Base-by-base conservation (phyloP, 1,140 invertebrate species). In the Hyphantria cunea region DNA sequence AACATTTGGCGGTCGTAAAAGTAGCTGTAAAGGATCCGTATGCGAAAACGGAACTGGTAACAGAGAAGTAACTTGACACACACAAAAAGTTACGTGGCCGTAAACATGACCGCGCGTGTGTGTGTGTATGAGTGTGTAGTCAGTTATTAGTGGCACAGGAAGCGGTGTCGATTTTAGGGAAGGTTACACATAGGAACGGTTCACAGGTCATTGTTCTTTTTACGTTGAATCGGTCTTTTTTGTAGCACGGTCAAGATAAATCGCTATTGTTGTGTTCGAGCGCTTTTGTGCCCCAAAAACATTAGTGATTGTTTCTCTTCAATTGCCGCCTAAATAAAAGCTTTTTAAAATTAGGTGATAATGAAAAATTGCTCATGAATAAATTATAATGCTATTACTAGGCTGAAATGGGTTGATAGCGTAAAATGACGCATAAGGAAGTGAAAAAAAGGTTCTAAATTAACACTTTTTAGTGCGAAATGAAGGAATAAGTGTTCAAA, bases 181-280 rank as follows among this genome's bases (percentile, higher is more conserved):
- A 85, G 78, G 78, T 78, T 81, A 78, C 69, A 74, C 72, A 25
- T 81, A 74, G 68, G 72, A 85, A 82, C 71, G 70, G 76, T 80
- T 84, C 71, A 77, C 78, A 78, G 84, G 83, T 87, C 84, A 87
- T 84, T 89, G 84, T 87, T 86, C 80, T 74, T 81, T 82, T 82
- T 80, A 78, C 78, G 60, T 58, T 67, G 72, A 73, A 73, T 47
- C 72, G 55, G 59, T n/a, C 64, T 49, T 71, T 80, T 85, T 77
- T 74, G 72, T 82, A 64, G 64, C 33, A 56, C 61, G 55, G 62
- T 5, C 51, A 75, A 75, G 75, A 85, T 79, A 76, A 78, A 85
- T 82, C 72, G 68, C 68, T 54, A 73, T 78, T 76, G 70, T 80
- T 71, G 55, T 55, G 63, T 64, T 15, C 47, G 49, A 49, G 58